These are phyloP conservation scores for Spilosoma lubricipeda DNA, from an alignment of 2,888 invertebrate genomes.

Conservation along the genomic window DNA sequence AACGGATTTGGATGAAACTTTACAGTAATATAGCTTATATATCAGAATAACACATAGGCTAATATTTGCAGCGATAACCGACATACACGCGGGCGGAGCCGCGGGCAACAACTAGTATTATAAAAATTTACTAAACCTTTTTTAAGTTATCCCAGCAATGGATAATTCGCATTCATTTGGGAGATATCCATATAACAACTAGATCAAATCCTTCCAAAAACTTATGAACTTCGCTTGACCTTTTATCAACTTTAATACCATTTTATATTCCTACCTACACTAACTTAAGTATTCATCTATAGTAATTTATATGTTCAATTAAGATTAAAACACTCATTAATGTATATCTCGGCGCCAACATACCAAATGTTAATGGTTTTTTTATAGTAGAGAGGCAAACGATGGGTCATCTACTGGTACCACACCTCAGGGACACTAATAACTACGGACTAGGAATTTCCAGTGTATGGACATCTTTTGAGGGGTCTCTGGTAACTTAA, in stretches of 20 bases:
- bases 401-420: too few relatives aligned
- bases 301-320: background rate
- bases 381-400: background rate
- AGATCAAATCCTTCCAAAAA: background rate
- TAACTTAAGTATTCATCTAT: conserved; percentile 1
- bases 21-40: too few relatives aligned
- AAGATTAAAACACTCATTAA: conserved; percentile 1
- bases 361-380: background rate
- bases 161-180: too few relatives aligned
- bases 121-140: too few relatives aligned
- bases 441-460: background rate
- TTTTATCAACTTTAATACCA: background rate
- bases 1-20: too few relatives aligned
- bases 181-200: background rate
- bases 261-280: background rate
- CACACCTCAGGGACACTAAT: too few relatives aligned
- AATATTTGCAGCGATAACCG: too few relatives aligned
- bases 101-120: too few relatives aligned
- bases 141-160: too few relatives aligned
- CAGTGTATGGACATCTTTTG: background rate
- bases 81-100: too few relatives aligned
- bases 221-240: background rate
- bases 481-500: background rate
- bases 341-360: background rate
- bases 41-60: too few relatives aligned